Evolutionary conservation across 2,888 invertebrate genomes (phyloP).

Genomic region (Cosmorhoe ocellata): DNA sequence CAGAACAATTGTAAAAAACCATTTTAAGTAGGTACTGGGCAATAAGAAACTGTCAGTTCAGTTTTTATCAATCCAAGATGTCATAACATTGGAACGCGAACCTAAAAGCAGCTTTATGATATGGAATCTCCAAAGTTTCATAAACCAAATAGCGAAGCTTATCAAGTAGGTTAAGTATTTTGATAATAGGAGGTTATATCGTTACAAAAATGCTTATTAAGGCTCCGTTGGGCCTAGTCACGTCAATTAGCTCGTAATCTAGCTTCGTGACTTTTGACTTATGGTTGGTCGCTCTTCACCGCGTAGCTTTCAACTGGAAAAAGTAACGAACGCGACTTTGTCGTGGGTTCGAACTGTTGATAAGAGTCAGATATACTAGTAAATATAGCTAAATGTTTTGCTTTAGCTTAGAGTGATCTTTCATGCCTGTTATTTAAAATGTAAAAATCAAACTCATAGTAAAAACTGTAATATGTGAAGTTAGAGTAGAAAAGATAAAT

Average conservation of each 20-base stretch:
- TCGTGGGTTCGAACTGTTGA: not conserved
- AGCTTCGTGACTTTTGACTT: slow-evolving; percentile 79
- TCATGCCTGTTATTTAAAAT: too few relatives aligned
- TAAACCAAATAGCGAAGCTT: slow-evolving; percentile 42
- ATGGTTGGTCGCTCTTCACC: slow-evolving; percentile 71
- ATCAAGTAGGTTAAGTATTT: slow-evolving; percentile 77
- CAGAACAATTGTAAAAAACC: too few relatives aligned
- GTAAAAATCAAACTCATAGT: too few relatives aligned
- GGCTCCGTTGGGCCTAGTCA: slow-evolving; percentile 64
- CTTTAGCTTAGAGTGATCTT: too few relatives aligned
- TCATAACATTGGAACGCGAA: not conserved
- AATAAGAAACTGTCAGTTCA: not conserved
- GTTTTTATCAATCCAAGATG: not conserved
- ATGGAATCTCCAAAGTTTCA: slow-evolving; percentile 16
- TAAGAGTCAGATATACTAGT: too few relatives aligned
- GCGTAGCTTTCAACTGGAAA: slow-evolving; percentile 44
- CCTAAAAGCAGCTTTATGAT: slow-evolving; percentile 5
- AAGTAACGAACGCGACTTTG: slow-evolving; percentile 15
- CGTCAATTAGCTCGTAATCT: slow-evolving; percentile 74
- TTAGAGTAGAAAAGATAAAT: too few relatives aligned
- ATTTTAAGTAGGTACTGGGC: too few relatives aligned
- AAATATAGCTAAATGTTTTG: too few relatives aligned
- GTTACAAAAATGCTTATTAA: slow-evolving; percentile 78
- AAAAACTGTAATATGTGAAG: too few relatives aligned
- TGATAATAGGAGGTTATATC: slow-evolving; percentile 73